Percentiles rank a stretch among this genome's conserved stretches.
Conservation (phyloP, 2,888 invertebrate species). For the Schizotus pectinicornis region DNA sequence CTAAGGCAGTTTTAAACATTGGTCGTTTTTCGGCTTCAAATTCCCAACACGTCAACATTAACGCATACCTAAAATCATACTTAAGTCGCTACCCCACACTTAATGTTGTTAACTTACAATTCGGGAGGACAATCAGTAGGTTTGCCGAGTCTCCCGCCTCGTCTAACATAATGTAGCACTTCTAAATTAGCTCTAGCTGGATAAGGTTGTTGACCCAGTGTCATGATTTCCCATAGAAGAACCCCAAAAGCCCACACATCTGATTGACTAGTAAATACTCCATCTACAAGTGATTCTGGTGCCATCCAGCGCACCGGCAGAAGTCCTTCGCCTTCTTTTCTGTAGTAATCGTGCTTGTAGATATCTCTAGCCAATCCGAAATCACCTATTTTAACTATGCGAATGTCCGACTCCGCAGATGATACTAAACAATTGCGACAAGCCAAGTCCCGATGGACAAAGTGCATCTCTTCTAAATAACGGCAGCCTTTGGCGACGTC, state of each 20-base stretch:
- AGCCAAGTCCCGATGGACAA: conserved; percentile 95
- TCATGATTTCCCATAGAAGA: conserved; percentile 95
- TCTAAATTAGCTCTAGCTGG: conserved; percentile 91
- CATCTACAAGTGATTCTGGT: conserved; percentile 94
- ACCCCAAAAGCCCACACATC: conserved; percentile 97
- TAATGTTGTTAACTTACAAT: conserved; percentile 64
- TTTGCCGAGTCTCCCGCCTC: conserved; percentile 83
- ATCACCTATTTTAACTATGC: conserved; percentile 96
- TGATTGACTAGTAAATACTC: conserved; percentile 94
- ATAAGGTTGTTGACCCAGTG: conserved; percentile 96
- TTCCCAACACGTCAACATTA: conserved; percentile 91
- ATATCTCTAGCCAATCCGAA: conserved; percentile 97
- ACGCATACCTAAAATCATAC: conserved; percentile 69
- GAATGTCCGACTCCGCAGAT: conserved; percentile 66
- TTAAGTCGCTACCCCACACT: conserved; percentile 8
- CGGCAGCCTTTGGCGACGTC: conserved; percentile 96
- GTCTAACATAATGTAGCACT: conserved; percentile 87
- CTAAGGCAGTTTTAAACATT: conserved; percentile 82
- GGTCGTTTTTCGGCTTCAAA: conserved; percentile 83
- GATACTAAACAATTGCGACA: conserved; percentile 95
- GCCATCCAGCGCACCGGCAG: conserved; percentile 98
- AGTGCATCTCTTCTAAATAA: conserved; percentile 96
- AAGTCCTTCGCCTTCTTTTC: conserved; percentile 90
- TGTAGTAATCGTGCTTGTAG: conserved; percentile 96
- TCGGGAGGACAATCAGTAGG: conserved; percentile 84